Evolutionary conservation across 2,113 vertebrate species (phyloP).

Genomic region (Spermophilus dauricus): DNA sequence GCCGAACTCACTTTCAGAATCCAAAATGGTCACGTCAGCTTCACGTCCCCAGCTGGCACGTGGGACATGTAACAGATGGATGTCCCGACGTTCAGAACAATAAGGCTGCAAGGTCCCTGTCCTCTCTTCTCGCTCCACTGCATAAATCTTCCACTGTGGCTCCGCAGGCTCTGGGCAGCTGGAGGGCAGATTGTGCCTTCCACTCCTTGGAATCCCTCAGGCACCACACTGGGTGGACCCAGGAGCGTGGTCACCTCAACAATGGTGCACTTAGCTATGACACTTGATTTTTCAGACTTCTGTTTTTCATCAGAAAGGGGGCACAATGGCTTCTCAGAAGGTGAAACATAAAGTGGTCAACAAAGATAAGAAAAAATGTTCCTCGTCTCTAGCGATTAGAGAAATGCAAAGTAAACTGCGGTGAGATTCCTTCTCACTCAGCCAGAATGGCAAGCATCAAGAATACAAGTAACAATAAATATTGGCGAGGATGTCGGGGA

Average conservation of each 20-base stretch:
- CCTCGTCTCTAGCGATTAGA: too few relatives aligned
- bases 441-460: too few relatives aligned
- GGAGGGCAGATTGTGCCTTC: rapidly evolving
- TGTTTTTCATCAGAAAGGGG: background rate
- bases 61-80: background rate
- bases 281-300: background rate
- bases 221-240: rapidly evolving
- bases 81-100: background rate
- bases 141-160: background rate
- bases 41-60: background rate
- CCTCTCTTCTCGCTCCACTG: background rate
- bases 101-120: background rate
- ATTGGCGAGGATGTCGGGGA: too few relatives aligned
- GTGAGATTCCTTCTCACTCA: too few relatives aligned
- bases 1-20: background rate
- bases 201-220: background rate
- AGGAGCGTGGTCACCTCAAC: rapidly evolving
- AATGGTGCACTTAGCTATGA: rapidly evolving
- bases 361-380: too few relatives aligned
- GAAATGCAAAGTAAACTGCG: too few relatives aligned
- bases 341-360: too few relatives aligned
- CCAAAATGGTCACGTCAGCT: rapidly evolving
- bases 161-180: background rate
- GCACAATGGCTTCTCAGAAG: too few relatives aligned
- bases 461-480: too few relatives aligned